Evolutionary conservation across 2,888 invertebrate genomes (phyloP).

Genomic region (Trissolcus japonicus): DNA sequence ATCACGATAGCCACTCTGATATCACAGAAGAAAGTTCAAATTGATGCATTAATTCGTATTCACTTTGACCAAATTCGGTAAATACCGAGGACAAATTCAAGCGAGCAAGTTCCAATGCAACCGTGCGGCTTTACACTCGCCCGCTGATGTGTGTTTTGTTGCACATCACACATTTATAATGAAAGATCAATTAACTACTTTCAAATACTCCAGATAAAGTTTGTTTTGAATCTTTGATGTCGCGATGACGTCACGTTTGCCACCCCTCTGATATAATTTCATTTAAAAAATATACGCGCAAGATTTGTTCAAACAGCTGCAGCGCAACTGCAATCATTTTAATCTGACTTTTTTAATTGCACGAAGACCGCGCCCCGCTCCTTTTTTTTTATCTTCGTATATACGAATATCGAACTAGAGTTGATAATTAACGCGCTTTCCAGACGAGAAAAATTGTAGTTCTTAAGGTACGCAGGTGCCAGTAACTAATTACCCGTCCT

Average conservation of each 20-base stretch:
- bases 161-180: background rate
- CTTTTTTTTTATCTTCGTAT: slow-evolving; percentile 8
- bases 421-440: slow-evolving; percentile 67
- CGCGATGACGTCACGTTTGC: too few species aligned
- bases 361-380: background rate
- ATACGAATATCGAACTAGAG: slow-evolving; percentile 56
- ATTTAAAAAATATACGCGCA: too few species aligned
- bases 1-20: slow-evolving; percentile 62
- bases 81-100: slow-evolving; percentile 70
- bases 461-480: slow-evolving; percentile 68
- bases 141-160: slow-evolving; percentile 14
- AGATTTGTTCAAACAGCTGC: too few species aligned
- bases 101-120: slow-evolving; percentile 64
- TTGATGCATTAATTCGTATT: slow-evolving; percentile 74
- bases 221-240: too few species aligned
- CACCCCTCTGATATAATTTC: too few species aligned
- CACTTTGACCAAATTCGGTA: slow-evolving; percentile 73
- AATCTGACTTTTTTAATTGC: slow-evolving; percentile 23
- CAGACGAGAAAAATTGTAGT: slow-evolving; percentile 71
- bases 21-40: slow-evolving; percentile 61
- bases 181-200: too few species aligned
- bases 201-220: too few species aligned
- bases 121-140: slow-evolving; percentile 21
- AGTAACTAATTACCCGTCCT: slow-evolving; percentile 73
- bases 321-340: slow-evolving; percentile 16